Evolutionary conservation across 2,797 vertebrate species (phyloP).

Genomic region (Rhynchotus rufescens): DNA sequence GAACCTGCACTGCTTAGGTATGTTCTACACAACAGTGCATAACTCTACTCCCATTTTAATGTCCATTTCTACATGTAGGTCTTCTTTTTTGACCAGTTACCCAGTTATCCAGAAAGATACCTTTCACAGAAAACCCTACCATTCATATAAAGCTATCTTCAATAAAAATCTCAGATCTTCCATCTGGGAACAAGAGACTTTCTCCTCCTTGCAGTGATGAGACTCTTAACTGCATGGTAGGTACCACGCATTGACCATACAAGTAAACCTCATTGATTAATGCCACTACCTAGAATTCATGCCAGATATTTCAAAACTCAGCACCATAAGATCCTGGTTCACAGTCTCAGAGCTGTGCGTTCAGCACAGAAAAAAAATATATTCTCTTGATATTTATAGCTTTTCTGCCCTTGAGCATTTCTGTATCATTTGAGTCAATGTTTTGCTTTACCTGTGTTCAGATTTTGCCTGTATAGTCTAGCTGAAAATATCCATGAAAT

Average conservation of each 20-base stretch:
- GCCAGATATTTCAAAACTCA: background rate
- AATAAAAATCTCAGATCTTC: background rate
- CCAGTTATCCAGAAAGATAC: background rate
- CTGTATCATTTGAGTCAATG: background rate
- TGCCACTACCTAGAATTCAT: background rate
- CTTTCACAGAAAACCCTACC: background rate
- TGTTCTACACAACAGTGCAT: background rate
- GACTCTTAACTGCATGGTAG: background rate
- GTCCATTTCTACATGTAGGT: background rate
- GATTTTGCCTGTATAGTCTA: conserved; percentile 9
- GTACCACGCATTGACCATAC: fast-evolving
- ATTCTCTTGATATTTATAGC: background rate
- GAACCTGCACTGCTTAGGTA: background rate
- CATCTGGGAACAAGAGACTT: background rate
- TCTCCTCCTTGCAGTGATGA: fast-evolving
- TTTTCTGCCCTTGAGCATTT: background rate
- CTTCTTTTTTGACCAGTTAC: background rate
- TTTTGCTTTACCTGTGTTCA: conserved; percentile 22
- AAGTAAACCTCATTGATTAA: background rate
- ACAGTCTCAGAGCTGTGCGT: background rate
- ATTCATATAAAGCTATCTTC: background rate
- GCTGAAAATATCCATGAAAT: conserved; percentile 64
- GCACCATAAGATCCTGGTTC: background rate
- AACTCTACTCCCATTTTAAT: background rate
- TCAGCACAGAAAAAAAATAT: background rate